Base-by-base conservation (phyloP, 2,888 invertebrate genomes). In the Sycophila texana region DNA sequence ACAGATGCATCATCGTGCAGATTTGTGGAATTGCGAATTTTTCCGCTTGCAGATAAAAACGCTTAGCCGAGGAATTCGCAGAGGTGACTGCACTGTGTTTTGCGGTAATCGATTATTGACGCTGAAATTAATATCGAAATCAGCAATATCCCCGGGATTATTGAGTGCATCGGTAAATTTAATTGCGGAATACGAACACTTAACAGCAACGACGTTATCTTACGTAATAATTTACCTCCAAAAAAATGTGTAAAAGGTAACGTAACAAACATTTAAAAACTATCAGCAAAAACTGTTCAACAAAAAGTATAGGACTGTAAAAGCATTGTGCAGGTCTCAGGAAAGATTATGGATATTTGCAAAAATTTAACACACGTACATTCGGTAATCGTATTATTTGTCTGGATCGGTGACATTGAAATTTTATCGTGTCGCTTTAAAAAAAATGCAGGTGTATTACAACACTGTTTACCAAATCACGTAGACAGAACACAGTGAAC, bases 31-130 rank as follows among this genome's bases (percentile, higher is more conserved):
- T 47, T 5, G 53, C 30, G 22, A 39, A 72, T 51, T 71, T 72
- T 77, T 77, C 72, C 60, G 16, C 13, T 26, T 13, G 3, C 22
- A n/a, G 57, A 71, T 58, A 26, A 70, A 75, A 49, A 49, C n/a
- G 47, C 18, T 47, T 22, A 16, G 30, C 57, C n/a, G 18, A 22
- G 55, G 63, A 53, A 63, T 39, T 39, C 65, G 49, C 26, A 55
- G 30, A 65, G 47, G 63, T 57, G 61, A 76, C 39, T 55, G 22
- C 49, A 16, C 57, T 22, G 12, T 18, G 13, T 18, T 22, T n/a
- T 26, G 55, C 22, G 26, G 49, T 47, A 53, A 65, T 61, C 61
- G 57, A 73, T 68, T 74, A 30, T 74, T 74, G 74, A 74, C 78
- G 68, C 63, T 74, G 51, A 22, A 47, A 63, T 20, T 39, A 18